Evolutionary conservation across 30 jellyfish, hydroid and myxozoan genomes (phyloP).

Genomic region (Hydractinia symbiolongicarpus): DNA sequence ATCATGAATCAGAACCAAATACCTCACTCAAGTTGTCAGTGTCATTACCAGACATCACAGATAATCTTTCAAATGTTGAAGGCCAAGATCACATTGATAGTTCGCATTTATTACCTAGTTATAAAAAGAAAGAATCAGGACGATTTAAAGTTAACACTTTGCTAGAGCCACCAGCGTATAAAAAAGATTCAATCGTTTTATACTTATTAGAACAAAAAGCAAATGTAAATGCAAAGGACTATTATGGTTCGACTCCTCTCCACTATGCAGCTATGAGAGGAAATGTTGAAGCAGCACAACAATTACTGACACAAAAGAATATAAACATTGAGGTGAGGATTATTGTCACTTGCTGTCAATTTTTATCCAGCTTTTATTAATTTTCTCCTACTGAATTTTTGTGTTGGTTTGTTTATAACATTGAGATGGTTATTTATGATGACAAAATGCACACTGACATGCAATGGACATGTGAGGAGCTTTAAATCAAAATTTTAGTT

Average conservation of each 20-base stretch:
- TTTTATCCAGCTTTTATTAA: too few relatives aligned
- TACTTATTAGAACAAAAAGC: conserved; percentile 66
- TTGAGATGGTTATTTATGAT: too few relatives aligned
- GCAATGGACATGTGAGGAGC: too few relatives aligned
- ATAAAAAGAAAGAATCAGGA: not conserved
- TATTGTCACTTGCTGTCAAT: too few relatives aligned
- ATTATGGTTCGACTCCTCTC: conserved; percentile 86
- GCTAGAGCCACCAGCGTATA: not conserved
- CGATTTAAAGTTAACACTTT: conserved; percentile 12
- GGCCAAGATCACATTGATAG: too few relatives aligned
- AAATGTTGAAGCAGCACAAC: conserved; percentile 62
- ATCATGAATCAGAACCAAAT: not conserved
- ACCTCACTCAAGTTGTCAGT: not conserved
- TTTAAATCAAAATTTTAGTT: too few relatives aligned
- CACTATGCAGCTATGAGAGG: conserved; percentile 96
- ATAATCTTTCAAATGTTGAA: too few relatives aligned
- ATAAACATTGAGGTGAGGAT: conserved; percentile 76
- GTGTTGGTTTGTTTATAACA: too few relatives aligned
- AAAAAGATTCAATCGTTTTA: conserved; percentile 58
- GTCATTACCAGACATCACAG: not conserved
- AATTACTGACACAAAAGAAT: conserved; percentile 35
- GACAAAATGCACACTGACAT: too few relatives aligned
- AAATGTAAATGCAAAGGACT: conserved; percentile 75
- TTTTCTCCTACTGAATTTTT: too few relatives aligned
- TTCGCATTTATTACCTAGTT: too few relatives aligned